Evolutionary conservation across 2,888 invertebrate genomes (phyloP), one percentile per base, ranked within the genome.

Genomic region (Celastrina argiolus): DNA sequence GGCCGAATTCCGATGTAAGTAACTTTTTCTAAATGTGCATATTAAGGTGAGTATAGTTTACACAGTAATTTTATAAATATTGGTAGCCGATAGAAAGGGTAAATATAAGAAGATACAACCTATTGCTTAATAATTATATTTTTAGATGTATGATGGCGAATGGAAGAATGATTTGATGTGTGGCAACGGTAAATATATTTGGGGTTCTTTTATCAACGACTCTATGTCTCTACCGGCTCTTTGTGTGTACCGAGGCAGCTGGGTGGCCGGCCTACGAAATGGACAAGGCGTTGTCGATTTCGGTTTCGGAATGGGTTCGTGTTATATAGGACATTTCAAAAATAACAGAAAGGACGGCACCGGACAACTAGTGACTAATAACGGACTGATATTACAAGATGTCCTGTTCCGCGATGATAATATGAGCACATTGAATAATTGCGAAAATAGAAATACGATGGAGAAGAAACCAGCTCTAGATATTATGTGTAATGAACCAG

Each of bases 1-100:
- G 93, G 93, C 83, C 90, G 0, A 94, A 94, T 78, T 90, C 91
- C 66, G 93, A 93, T 75, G 92, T 93, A 78, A 87, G 85, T 78
- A 59, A 65, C 4, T 56, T 41, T 12, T n/a, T 26, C 34, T 4
- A 41, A 26, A 39, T 16, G 2, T 1, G 31, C n/a, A n/a, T 28
- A 41, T 65, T n/a, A 14, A 18, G 10, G 22, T 36, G 36, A 10
- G 10, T 36, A 12, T 36, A 36, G 64, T 64, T 59, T 39, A 65
- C 56, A 4, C 31, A 31, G 7, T 2, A 31, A 31, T 3, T 31
- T 0, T 6, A 31, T 31, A 31, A 31, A 31, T n/a, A n/a, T n/a
- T n/a, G 31, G 31, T 31, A 31, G 31, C 2, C 5, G 31, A 1
- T 31, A 31, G 31, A 7, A 4, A 31, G 31, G 7, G 5, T 31